phyloP scores from a whole-genome alignment of 2,797 vertebrate genomes.

The Prionace glauca region DNA sequence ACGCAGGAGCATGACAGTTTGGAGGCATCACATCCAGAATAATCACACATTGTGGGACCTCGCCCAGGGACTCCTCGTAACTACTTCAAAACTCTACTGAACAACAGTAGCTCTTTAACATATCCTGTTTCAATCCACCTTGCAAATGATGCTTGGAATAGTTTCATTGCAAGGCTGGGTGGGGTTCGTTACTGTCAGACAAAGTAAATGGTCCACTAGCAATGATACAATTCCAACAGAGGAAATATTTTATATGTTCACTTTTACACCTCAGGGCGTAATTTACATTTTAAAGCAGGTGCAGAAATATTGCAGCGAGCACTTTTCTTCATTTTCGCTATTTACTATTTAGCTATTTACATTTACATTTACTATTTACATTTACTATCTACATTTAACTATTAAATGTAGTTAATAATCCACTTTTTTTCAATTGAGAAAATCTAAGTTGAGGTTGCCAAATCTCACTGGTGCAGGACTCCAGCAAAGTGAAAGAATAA shows the following conservation, averaged over 20 bases:
- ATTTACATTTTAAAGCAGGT: neutral
- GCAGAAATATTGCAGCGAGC: neutral
- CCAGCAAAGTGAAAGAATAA: neutral
- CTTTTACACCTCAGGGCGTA: neutral
- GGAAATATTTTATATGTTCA: neutral
- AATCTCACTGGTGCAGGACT: neutral
- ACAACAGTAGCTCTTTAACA: neutral
- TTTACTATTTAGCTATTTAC: too few species aligned
- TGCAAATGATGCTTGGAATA: neutral
- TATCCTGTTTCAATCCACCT: neutral
- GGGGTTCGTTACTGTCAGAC: neutral
- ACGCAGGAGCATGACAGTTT: too few species aligned
- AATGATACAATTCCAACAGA: neutral
- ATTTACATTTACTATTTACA: too few species aligned
- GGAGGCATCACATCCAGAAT: too few species aligned
- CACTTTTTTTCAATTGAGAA: neutral
- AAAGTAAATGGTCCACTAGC: neutral
- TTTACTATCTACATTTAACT: neutral
- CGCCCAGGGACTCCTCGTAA: too few species aligned
- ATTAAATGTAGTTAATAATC: neutral
- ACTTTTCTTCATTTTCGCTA: neutral
- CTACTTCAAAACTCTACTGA: neutral
- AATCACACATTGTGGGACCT: too few species aligned
- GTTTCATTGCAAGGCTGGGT: neutral
- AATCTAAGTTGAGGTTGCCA: neutral